Base-by-base conservation (phyloP, 1,140 invertebrate genomes). In the Drosophila tani region DNA sequence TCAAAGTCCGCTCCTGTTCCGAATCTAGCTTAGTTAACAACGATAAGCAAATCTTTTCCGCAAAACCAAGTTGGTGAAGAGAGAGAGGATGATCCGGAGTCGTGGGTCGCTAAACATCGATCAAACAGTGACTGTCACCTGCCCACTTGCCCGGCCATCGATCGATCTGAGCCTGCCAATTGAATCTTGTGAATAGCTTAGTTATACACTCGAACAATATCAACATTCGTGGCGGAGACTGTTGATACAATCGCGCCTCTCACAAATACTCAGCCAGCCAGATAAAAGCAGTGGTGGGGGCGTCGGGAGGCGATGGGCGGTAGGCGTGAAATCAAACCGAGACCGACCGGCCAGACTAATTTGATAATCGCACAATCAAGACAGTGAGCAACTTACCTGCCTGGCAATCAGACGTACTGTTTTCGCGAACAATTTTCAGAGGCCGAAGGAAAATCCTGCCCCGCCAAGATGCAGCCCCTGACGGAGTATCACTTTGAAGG, bases 401-500 rank as follows among this genome's bases (percentile, higher is more conserved):
- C 66, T 46, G 38, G 64, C 55, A 66, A 43, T 43, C 68, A 45
- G 63, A 81, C 81, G 63, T 56, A 45, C 15, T 38, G 21, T 19
- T 55, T 55, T 69, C 45, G 45, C 56, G 50, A 59, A 17, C 50
- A 47, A 57, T 77, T 67, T 60, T 1, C 15, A 24, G 32, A 49
- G 58, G 0, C 38, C 38, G 14, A 15, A 27, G 45, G 9, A 46
- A 51, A 66, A 57, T 14, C 17, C 8, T 50, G 35, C 51, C 35
- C 3, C 32, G 11, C 38, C 47, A 83, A 76, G 64, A 91, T 91
- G 90, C 82, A 88, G 49, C 76, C 86, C 66, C 45, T 86, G 15
- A 82, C 81, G 53, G 90, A 91, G 70, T 91, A 91, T 79, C 82
- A 85, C 59, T 91, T 91, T 64, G 90, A 91, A 91, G 90, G 90